phyloP scores from a whole-genome alignment of 23 tunicate species.

The Aplidium turbinatum region DNA sequence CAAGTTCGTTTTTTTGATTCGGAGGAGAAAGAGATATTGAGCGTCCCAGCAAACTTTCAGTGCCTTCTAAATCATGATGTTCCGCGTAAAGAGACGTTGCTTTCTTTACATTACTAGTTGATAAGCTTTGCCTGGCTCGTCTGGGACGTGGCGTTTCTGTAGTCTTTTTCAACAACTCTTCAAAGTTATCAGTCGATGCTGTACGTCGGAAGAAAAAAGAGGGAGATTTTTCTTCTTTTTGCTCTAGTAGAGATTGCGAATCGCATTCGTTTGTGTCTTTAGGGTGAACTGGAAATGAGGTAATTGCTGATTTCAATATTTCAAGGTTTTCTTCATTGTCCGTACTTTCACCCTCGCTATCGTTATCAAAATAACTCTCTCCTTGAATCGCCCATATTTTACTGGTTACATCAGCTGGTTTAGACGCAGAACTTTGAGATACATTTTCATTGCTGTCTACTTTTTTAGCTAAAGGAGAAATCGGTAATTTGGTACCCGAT shows the following conservation, averaged over 20 bases:
- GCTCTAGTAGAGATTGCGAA: background rate
- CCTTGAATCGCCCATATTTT: conserved; percentile 42
- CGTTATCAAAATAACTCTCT: conserved; percentile 39
- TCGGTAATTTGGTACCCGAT: conserved; percentile 23
- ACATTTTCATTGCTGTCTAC: conserved; percentile 5
- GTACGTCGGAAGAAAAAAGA: conserved; percentile 80
- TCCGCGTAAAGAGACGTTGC: background rate
- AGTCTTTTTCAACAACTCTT: conserved; percentile 51
- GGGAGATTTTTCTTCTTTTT: background rate
- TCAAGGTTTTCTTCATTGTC: conserved; percentile 48
- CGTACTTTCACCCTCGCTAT: conserved; percentile 27
- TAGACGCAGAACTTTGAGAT: too few relatives aligned
- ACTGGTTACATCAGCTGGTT: too few relatives aligned
- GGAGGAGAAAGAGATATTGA: conserved; percentile 52
- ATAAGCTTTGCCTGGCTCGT: conserved; percentile 1
- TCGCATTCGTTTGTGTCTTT: conserved; percentile 49
- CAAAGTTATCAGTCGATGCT: conserved; percentile 81
- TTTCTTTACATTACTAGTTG: conserved; percentile 17
- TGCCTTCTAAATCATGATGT: too few relatives aligned
- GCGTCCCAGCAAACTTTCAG: conserved; percentile 21
- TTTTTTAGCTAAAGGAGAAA: conserved; percentile 42
- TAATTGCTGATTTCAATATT: conserved; percentile 67
- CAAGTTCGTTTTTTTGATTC: background rate
- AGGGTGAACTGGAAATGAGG: conserved; percentile 67
- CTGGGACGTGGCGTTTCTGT: conserved; percentile 44